Evolutionary conservation across 2,888 invertebrate species (phyloP), one percentile per base, ranked within the genome.

Genomic region (Nycteola revayana): DNA sequence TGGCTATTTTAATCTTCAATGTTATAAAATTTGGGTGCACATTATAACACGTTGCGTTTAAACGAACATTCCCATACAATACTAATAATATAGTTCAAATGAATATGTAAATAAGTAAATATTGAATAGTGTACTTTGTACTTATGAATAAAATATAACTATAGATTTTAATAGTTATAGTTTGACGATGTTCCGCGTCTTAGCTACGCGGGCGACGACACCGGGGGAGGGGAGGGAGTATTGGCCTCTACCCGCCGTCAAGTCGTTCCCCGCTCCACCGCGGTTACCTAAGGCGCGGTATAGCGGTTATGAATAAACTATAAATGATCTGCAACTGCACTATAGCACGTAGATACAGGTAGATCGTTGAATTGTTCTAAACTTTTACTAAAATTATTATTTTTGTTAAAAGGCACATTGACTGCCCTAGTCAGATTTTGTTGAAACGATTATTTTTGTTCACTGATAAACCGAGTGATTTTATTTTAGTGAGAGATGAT

Each of bases 401-500:
- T 53, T 56, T 56, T 43, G 26, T 50, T 48, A 52, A 44, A 45
- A 36, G 60, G 64, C 62, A 58, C 40, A 47, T 63, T 65, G 66
- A 65, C 69, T 73, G 63, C 60, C 70, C 81, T 83, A 83, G 84
- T 83, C 83, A 76, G 58, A 61, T 63, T 67, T 63, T 72, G 66
- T 73, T 68, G 54, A 63, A 53, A 56, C 31, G 45, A 49, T 54
- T 48, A 55, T 52, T 62, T 66, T 58, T 59, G 62, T 70, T 62
- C 60, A 59, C 51, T 61, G 63, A 59, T 54, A 52, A 60, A 59
- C 41, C 65, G 66, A 41, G 81, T 81, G 84, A 84, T 82, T 80
- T 76, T 66, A 72, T 70, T 76, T 78, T 72, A 81, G 75, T 80
- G 75, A 81, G 74, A 77, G 41, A 60, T n/a, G n/a, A n/a, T 61